These are phyloP conservation scores for Eupsittula cactorum DNA, from an alignment of 2,113 vertebrate genomes.

Conservation along the genomic window DNA sequence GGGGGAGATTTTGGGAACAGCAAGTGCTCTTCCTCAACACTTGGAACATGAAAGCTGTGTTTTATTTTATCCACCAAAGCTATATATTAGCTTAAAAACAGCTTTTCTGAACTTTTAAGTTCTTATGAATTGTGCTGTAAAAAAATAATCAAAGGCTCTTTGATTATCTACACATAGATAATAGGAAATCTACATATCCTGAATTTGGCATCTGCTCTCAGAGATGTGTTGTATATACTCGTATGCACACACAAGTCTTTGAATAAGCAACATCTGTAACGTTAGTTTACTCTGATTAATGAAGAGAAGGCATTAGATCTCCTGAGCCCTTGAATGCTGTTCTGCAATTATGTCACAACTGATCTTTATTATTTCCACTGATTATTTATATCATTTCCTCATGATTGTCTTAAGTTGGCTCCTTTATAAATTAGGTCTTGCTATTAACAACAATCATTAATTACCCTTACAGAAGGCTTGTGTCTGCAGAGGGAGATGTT, in stretches of 20 bases:
- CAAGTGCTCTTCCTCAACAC: not conserved
- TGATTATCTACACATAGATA: not conserved
- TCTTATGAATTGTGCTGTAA: not conserved
- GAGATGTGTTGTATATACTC: not conserved
- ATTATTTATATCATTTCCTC: slow-evolving; percentile 31
- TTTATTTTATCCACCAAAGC: not conserved
- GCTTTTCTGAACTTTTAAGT: not conserved
- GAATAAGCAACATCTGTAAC: slow-evolving; percentile 14
- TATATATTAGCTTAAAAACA: not conserved
- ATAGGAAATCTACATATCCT: not conserved
- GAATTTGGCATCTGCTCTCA: not conserved
- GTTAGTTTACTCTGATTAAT: slow-evolving; percentile 20
- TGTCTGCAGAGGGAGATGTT: not conserved
- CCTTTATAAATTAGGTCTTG: slow-evolving; percentile 2
- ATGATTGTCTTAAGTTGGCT: not conserved
- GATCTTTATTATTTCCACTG: slow-evolving; percentile 2
- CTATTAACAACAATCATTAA: not conserved
- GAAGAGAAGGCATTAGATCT: not conserved
- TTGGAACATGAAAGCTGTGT: not conserved
- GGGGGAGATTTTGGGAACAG: not conserved
- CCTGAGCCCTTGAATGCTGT: not conserved
- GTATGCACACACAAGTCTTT: not conserved
- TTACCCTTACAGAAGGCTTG: not conserved
- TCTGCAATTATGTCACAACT: not conserved
- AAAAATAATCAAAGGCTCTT: not conserved